A percentile compares a stretch with the other conserved stretches of the same genome.
Evolutionary conservation across 2,797 vertebrate genomes (phyloP).

Genomic region (Synaphobranchus kaupii): DNA sequence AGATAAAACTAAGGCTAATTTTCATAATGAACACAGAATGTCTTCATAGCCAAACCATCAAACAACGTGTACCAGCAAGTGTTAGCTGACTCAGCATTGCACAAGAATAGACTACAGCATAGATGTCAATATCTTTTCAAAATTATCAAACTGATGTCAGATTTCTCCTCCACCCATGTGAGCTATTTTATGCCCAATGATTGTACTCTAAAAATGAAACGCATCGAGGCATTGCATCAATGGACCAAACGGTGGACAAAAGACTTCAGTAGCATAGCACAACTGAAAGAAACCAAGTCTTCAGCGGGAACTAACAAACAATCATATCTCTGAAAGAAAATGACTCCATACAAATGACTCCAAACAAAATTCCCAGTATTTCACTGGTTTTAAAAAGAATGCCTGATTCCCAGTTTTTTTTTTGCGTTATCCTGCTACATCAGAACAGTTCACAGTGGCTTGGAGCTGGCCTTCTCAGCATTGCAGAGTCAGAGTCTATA

Average conservation of each 20-base stretch:
- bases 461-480: background rate
- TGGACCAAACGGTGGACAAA: background rate
- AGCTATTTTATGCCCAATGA: slow-evolving; percentile 10
- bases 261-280: background rate
- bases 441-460: background rate
- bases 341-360: background rate
- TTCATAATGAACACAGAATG: slow-evolving; percentile 40
- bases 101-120: background rate
- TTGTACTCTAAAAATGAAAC: background rate
- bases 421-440: background rate
- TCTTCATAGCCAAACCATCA: background rate
- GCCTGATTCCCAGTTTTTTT: background rate
- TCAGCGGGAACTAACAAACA: background rate
- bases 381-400: background rate
- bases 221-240: background rate
- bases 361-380: background rate
- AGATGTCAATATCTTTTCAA: background rate
- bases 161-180: background rate
- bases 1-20: slow-evolving; percentile 41
- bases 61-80: background rate
- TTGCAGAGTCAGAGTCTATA: background rate
- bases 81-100: background rate
- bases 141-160: background rate
- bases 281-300: background rate
- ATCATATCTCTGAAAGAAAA: background rate